Base-by-base conservation (phyloP, 2,113 vertebrate species). In the Struthidea cinerea region DNA sequence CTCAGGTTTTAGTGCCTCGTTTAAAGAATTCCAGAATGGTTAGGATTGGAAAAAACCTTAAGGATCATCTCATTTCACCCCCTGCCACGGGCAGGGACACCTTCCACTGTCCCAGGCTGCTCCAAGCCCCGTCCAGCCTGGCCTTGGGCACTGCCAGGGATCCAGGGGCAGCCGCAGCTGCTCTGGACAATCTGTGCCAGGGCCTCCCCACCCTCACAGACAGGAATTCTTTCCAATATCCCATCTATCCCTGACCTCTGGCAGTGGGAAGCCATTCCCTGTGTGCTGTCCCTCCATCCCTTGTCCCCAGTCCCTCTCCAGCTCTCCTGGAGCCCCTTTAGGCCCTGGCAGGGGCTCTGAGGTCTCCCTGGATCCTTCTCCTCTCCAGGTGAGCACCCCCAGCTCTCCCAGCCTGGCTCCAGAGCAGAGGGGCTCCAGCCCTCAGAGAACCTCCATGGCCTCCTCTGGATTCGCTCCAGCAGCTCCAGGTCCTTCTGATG, bases 131-230 rank as follows among this genome's bases (percentile, higher is more conserved):
- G 0, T 41, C 24, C 57, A 32, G 0, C 13, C 3, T 30, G 7
- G 8, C 50, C 32, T 73, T 4, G 21, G 1, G 2, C 57, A 49
- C 13, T 64, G 2, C n/a, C 49, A 81, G 1, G 15, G 50, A 50
- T 19, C 13, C 56, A 71, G 32, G 42, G 18, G 18, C 59, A 73
- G 59, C 26, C 59, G 42, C 50, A 57, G 42, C 42, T 50, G 0
- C 42, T 23, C 35, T 73, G 42, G 7, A 0, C 3, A 65, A 0
- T 21, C 32, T 23, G 10, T 10, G 42, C 42, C 42, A 49, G 50
- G 35, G 21, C 17, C 35, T 42, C 3, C 0, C 3, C 32, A 42
- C 0, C 13, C 41, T 56, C 57, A 22, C 49, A 64, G 9, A 0
- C 0, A 71, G 3, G 0, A 71, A 32, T 42, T 49, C 1, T 16